Evolutionary conservation across 2,113 vertebrate species (phyloP), one percentile per base, ranked within the genome.

Genomic region (Salvelinus alpinus): DNA sequence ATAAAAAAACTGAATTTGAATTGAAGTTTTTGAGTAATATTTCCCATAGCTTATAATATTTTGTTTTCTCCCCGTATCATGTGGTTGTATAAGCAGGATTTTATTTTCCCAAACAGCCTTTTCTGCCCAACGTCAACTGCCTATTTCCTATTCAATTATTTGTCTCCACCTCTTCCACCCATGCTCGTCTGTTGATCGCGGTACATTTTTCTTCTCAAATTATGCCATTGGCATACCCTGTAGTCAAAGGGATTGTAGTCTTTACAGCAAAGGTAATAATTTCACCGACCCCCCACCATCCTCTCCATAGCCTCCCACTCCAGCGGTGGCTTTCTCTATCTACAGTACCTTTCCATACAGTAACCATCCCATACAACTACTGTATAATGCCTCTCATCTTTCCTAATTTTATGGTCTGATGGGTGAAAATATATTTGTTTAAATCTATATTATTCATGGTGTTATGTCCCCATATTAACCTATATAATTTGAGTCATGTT

Each of bases 181-280:
- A 38, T 38, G 29, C 65, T 68, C 31, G 2, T 67, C 31, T 34
- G 29, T 18, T 3, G 31, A 29, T 34, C 4, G 3, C 29, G 11
- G 29, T 20, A 6, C 16, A 16, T 31, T n/a, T 67, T 64, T 44
- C 1, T 25, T 22, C 77, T 64, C 62, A 68, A 34, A 68, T 74
- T 31, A 64, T 79, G 72, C 66, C 59, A 20, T 74, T 74, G 13
- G 25, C 11, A 66, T 66, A 66, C 11, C 27, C 27, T 66, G 27
- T 2, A 66, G 64, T 66, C 64, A 69, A 57, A 73, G 64, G 60
- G 71, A 78, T 78, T 74, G 77, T 64, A 74, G 77, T 78, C 54
- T 74, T 74, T 70, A 59, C 74, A 70, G 14, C 66, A 60, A 79
- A 79, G 66, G 72, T 69, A 25, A 73, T 70, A 29, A 64, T 79